These are phyloP conservation scores for Panopea generosa DNA, from an alignment of 2,888 invertebrate genomes.

Conservation along the genomic window DNA sequence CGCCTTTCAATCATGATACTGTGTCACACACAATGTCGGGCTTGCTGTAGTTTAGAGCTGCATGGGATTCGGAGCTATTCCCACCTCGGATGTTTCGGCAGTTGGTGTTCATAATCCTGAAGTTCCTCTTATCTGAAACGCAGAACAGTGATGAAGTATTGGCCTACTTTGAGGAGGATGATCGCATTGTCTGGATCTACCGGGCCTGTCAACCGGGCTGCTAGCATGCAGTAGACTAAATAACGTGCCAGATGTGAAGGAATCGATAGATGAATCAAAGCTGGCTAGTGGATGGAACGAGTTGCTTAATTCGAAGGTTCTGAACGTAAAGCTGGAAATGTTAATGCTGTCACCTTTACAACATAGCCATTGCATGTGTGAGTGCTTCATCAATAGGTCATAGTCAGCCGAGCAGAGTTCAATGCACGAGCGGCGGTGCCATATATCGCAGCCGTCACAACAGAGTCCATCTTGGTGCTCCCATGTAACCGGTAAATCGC, in stretches of 20 bases:
- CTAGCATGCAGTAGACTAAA: conserved; percentile 8
- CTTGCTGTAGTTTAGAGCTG: conserved; percentile 16
- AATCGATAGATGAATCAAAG: background rate
- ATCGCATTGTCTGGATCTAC: background rate
- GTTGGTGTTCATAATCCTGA: conserved; percentile 14
- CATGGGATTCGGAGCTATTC: conserved; percentile 6
- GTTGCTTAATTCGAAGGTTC: conserved; percentile 6
- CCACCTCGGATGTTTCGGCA: conserved; percentile 5
- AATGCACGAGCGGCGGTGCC: conserved; percentile 8
- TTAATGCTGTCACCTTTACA: too few relatives aligned
- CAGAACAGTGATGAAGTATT: background rate
- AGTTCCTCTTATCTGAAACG: conserved; percentile 2
- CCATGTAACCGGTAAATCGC: conserved; percentile 25
- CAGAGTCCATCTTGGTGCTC: conserved; percentile 9
- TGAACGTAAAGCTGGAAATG: background rate
- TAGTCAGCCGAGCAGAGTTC: too few relatives aligned
- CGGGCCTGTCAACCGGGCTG: background rate
- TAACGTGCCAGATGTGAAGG: background rate
- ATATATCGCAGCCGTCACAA: conserved; percentile 19
- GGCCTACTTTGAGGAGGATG: background rate
- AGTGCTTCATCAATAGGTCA: too few relatives aligned
- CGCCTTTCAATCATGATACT: conserved; percentile 16
- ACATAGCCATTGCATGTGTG: too few relatives aligned
- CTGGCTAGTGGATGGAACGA: background rate
- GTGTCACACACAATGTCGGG: conserved; percentile 22